phyloP scores from a whole-genome alignment of 2,797 vertebrate species.

The Oceanodroma leucorhoa region DNA sequence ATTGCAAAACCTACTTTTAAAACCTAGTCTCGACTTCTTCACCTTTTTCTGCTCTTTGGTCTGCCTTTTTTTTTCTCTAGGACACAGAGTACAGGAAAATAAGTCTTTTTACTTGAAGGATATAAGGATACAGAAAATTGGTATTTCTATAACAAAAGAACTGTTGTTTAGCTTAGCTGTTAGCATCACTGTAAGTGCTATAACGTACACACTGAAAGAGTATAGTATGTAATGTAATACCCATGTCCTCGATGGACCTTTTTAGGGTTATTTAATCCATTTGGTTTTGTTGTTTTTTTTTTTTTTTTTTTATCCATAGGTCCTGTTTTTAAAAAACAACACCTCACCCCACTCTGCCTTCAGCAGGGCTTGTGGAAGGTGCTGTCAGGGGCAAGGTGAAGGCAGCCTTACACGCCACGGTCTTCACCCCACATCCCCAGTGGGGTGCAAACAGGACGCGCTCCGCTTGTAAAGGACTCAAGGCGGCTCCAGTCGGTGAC shows the following conservation, averaged over 20 bases:
- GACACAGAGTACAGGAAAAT: neutral
- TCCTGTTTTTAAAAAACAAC: neutral
- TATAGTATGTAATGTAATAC: neutral
- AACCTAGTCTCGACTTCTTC: neutral
- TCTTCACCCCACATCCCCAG: neutral
- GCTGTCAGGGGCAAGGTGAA: neutral
- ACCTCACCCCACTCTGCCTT: neutral
- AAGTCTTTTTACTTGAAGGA: neutral
- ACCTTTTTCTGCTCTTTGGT: neutral
- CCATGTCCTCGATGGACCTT: neutral
- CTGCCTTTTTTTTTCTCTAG: neutral
- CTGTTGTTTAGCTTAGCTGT: neutral
- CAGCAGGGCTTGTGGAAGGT: neutral
- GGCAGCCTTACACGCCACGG: fast-evolving
- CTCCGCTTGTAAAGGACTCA: too few species aligned
- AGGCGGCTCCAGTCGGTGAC: neutral
- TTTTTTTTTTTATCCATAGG: neutral
- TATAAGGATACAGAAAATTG: neutral
- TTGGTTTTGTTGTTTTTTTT: neutral
- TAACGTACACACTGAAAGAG: fast-evolving
- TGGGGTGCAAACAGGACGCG: neutral
- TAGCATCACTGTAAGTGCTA: neutral
- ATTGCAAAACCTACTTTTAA: neutral
- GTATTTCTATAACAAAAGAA: neutral
- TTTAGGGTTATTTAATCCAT: neutral